Base-by-base conservation (phyloP, 2,797 vertebrate genomes). In the Amphiprion clarkii region DNA sequence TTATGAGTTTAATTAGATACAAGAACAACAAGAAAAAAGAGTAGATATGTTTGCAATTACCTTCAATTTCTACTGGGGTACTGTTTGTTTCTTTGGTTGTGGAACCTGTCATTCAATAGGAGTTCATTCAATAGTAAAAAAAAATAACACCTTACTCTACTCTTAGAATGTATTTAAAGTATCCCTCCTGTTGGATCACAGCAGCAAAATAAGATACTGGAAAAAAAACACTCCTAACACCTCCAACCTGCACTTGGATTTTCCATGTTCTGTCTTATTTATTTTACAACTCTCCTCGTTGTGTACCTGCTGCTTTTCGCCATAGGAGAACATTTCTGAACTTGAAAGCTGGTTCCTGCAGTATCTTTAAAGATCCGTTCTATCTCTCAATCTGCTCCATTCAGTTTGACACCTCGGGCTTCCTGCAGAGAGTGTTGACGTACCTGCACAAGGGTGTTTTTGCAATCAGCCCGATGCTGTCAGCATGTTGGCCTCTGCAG, bases 1-100 rank as follows among this genome's bases (percentile, higher is more conserved):
- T 70, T 64, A 76, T 72, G 57, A 86, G 61, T 86, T 82, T 85
- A 77, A 83, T 81, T 83, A 62, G 33, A 72, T 39, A 67, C 16
- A 68, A 74, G 4, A 62, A 64, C 9, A 71, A 71, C 17, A 74
- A 68, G 16, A 62, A 29, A 25, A 79, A 6, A 52, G 21, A 40
- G 31, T 16, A 53, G n/a, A 65, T 62, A 61, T 0, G 5, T 59
- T 74, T 70, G 60, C 63, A 81, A 39, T 62, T 74, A 78, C 69
- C 31, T 71, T 64, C 8, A 25, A 36, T 59, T 52, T 62, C 29
- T 46, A 16, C 55, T 14, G 2, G 13, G 27, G 49, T 23, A 23
- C 29, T 19, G 36, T 60, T 59, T 57, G 16, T 66, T 10, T 63
- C 10, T 54, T 74, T 51, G 21, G 17, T 25, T 4, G 17, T 60